Percentiles rank a stretch among this genome's conserved stretches.
phyloP scores from a whole-genome alignment of 2,797 vertebrate genomes.

The Intellagama lesueurii region DNA sequence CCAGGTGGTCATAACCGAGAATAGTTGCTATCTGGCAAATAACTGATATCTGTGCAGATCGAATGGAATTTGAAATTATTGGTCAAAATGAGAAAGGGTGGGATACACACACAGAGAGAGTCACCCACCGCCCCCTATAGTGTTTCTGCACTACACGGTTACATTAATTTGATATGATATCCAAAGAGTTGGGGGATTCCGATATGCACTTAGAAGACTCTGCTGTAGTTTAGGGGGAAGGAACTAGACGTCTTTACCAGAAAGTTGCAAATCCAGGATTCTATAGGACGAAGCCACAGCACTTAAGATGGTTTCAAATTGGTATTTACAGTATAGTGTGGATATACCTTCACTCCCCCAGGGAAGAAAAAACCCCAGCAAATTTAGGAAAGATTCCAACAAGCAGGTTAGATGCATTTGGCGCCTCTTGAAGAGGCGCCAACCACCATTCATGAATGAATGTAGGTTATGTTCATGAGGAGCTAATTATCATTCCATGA shows the following conservation, averaged over 20 bases:
- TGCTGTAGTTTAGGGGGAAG: too few relatives aligned
- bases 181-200: too few relatives aligned
- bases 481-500: neutral
- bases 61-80: slow-evolving; percentile 66
- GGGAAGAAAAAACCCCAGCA: neutral
- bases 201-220: too few relatives aligned
- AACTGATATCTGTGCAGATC: slow-evolving; percentile 78
- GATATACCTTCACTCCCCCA: neutral
- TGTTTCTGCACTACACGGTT: too few relatives aligned
- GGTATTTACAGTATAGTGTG: too few relatives aligned
- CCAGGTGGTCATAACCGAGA: slow-evolving; percentile 75
- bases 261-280: too few relatives aligned
- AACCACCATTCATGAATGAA: neutral
- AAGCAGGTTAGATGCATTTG: neutral
- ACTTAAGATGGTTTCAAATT: too few relatives aligned
- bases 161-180: too few relatives aligned
- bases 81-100: slow-evolving; percentile 37
- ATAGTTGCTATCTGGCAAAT: slow-evolving; percentile 76
- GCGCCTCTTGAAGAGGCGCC: neutral
- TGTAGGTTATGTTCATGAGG: neutral
- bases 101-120: neutral
- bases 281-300: too few relatives aligned
- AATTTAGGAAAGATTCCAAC: neutral
- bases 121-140: too few relatives aligned
- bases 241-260: too few relatives aligned